Base-by-base conservation (phyloP, 2,888 invertebrate genomes). In the Melangyna quadrimaculata region DNA sequence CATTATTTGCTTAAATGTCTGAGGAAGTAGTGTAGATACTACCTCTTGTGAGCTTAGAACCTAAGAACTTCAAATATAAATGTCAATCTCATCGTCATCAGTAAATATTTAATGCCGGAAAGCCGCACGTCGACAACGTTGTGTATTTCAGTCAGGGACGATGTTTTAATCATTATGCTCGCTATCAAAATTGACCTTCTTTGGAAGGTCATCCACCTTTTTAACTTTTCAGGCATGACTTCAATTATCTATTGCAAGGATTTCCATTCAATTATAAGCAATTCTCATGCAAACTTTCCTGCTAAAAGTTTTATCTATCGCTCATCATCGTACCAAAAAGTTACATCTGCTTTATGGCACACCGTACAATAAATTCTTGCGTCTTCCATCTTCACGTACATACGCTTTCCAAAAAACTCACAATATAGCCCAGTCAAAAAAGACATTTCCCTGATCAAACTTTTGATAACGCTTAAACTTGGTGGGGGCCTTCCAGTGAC, bases 221-320 rank as follows among this genome's bases (percentile, higher is more conserved):
- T 4, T 9, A 67, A 67, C 55, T 75, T 75, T 57, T n/a, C 22
- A 48, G 65, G 37, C 59, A 77, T 32, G 22, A 43, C 61, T 70
- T 61, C 29, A 70, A 40, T 61, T 55, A 37, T 40, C 48, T 59
- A 61, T 71, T 43, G 51, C 24, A 78, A 53, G 53, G 40, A 70
- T 78, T 78, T 55, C 55, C 61, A 78, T 78, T 78, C 63, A 71
- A 78, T 78, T 78, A 78, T 63, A 53, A 61, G 55, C 61, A 63
- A 63, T 78, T 27, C 32, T 14, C 43, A 10, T 45, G 27, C 32
- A 55, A 78, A 78, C 43, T 78, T 63, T 63, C 43, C 45, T 55
- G 22, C 35, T 19, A 6, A 48, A 78, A 77, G 48, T 77, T 51
- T 12, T 77, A 35, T 69, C 75, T 57, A 45, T 24, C 19, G 24